Conservation (phyloP, 35 echinoderm and acorn worm species). For the Strongylocentrotus purpuratus region DNA sequence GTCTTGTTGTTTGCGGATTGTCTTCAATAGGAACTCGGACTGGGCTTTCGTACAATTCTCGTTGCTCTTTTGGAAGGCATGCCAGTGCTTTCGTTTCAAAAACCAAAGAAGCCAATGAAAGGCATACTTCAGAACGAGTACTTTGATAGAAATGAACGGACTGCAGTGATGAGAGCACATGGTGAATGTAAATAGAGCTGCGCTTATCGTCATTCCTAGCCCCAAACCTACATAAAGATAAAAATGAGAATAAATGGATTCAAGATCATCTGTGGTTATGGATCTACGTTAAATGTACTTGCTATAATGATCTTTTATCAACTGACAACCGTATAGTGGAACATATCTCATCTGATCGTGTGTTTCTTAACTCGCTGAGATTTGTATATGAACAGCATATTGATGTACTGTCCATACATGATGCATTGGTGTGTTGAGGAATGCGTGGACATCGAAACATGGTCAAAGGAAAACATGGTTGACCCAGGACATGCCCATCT, state of each 20-base stretch:
- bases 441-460: too few relatives aligned
- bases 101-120: background rate
- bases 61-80: background rate
- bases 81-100: background rate
- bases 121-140: conserved; percentile 13
- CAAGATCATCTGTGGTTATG: background rate
- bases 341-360: background rate
- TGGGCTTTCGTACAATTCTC: background rate
- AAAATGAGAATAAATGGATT: background rate
- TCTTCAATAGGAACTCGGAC: background rate
- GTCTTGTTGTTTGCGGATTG: conserved; percentile 15
- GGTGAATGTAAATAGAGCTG: background rate
- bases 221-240: background rate
- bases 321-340: background rate
- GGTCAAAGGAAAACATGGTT: too few relatives aligned
- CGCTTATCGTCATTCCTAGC: background rate
- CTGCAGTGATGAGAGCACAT: background rate
- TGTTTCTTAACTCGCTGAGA: background rate
- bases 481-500: too few relatives aligned
- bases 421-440: too few relatives aligned
- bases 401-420: too few relatives aligned
- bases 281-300: background rate
- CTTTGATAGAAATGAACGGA: background rate
- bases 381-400: too few relatives aligned
- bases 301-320: background rate